phyloP scores from a whole-genome alignment of 2,113 vertebrate species.

The Setophaga kirtlandii region DNA sequence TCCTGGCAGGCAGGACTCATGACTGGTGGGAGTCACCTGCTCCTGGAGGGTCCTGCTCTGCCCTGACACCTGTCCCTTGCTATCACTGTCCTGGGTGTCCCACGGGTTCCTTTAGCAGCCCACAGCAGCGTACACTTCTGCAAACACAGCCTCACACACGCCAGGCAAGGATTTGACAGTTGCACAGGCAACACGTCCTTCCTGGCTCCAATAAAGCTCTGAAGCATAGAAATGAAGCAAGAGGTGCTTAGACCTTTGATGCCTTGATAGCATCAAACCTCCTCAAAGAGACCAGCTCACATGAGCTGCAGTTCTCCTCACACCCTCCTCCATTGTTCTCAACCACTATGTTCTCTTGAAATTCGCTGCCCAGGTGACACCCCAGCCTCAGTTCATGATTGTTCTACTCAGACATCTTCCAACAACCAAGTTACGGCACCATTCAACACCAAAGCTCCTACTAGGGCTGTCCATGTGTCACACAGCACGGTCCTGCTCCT shows the following conservation, averaged over 20 bases:
- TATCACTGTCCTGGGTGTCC: not conserved
- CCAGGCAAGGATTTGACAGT: not conserved
- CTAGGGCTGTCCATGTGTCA: not conserved
- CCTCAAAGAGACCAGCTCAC: not conserved
- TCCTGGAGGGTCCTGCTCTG: not conserved
- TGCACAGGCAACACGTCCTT: not conserved
- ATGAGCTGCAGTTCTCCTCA: rapidly evolving
- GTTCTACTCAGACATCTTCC: not conserved
- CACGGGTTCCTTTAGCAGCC: not conserved
- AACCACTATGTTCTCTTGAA: not conserved
- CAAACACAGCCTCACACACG: not conserved
- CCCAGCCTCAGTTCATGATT: not conserved
- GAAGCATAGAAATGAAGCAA: not conserved
- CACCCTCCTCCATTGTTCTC: not conserved
- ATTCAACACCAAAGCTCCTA: not conserved
- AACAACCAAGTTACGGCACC: not conserved
- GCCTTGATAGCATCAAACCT: not conserved
- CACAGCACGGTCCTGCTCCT: not conserved
- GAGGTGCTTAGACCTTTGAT: not conserved
- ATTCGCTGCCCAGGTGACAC: rapidly evolving
- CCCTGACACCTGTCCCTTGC: not conserved
- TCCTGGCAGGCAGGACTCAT: not conserved
- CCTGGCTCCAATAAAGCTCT: not conserved
- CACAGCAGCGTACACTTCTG: not conserved
- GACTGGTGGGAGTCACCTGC: not conserved